phyloP scores from a whole-genome alignment of 1,140 invertebrate genomes.

The Drosophila sechellia region DNA sequence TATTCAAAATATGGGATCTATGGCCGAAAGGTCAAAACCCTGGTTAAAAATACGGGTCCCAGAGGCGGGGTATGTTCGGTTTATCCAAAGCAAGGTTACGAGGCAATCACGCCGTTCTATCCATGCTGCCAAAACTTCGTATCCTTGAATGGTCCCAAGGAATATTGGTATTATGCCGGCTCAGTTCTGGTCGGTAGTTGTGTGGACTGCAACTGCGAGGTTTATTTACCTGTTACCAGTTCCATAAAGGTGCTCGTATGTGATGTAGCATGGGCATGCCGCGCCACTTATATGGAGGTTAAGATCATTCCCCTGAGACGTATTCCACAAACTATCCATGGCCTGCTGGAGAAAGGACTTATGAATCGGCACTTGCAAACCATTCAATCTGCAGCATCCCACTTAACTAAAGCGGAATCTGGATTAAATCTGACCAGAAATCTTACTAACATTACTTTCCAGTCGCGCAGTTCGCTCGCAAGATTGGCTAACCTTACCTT shows the following conservation, averaged over 20 bases:
- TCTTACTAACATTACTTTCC: background rate
- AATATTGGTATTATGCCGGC: conserved; percentile 40
- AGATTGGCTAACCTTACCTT: conserved; percentile 44
- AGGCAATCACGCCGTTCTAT: conserved; percentile 28
- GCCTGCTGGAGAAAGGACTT: background rate
- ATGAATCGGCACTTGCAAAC: conserved; percentile 2
- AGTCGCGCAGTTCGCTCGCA: conserved; percentile 11
- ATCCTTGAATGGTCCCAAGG: conserved; percentile 2
- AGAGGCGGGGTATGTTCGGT: conserved; percentile 18
- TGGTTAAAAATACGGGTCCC: conserved; percentile 2
- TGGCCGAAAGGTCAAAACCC: background rate
- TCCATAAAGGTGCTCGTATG: conserved; percentile 38
- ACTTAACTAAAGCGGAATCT: background rate
- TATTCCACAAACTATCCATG: conserved; percentile 1
- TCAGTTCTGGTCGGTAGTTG: conserved; percentile 29
- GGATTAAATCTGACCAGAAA: background rate
- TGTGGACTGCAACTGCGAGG: conserved; percentile 18
- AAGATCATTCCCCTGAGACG: conserved; percentile 7
- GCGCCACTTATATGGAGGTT: conserved; percentile 9
- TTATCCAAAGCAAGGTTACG: conserved; percentile 13
- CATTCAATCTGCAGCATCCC: conserved; percentile 12
- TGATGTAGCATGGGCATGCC: conserved; percentile 25
- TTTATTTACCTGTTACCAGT: conserved; percentile 12
- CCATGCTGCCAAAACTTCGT: conserved; percentile 37
- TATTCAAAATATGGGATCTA: conserved; percentile 6